Conservation (phyloP, 2,888 invertebrate species). For the Platycheirus rosarum region DNA sequence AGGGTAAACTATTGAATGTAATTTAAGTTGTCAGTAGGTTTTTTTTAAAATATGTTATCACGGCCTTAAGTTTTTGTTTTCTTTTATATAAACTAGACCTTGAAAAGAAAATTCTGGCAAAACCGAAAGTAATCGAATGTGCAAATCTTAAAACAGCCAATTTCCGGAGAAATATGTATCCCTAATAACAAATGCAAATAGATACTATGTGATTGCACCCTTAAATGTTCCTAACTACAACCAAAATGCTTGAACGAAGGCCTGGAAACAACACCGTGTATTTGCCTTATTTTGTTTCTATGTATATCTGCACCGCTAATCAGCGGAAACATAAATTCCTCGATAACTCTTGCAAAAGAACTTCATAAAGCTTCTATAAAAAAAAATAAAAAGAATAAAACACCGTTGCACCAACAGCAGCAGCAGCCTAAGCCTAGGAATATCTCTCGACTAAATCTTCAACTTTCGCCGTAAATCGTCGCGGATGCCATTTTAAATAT, state of each 20-base stretch:
- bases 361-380: too few relatives aligned
- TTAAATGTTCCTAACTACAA: background rate
- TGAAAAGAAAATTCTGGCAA: too few relatives aligned
- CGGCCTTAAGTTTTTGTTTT: too few relatives aligned
- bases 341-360: background rate
- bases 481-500: constrained; percentile 43
- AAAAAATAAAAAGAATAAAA: too few relatives aligned
- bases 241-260: background rate
- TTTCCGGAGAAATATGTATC: constrained; percentile 36
- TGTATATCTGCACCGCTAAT: background rate
- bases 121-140: background rate
- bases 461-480: constrained; percentile 40
- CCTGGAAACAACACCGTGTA: constrained; percentile 21
- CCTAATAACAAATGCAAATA: constrained; percentile 28
- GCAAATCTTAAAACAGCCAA: constrained; percentile 35
- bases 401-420: background rate
- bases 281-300: too few relatives aligned
- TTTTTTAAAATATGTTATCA: too few relatives aligned
- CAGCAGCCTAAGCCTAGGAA: background rate
- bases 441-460: constrained; percentile 24
- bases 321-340: background rate
- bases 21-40: background rate
- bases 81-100: too few relatives aligned
- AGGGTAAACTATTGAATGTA: background rate
- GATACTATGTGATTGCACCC: background rate